Conservation (phyloP, 2,113 vertebrate genomes). For the Apus apus region DNA sequence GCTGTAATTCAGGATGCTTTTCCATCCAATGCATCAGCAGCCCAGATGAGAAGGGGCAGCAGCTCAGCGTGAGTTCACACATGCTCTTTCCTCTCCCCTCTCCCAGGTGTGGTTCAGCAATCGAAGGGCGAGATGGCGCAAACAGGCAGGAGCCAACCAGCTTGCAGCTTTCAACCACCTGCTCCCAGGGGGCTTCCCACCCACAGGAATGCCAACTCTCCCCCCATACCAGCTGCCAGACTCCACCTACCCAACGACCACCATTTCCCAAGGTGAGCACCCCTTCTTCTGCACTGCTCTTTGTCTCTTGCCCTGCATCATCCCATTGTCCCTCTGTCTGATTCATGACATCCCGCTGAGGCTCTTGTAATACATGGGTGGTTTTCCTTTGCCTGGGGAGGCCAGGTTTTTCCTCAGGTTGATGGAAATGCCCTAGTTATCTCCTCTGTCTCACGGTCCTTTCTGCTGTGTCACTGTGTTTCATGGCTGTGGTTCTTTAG, state of each 20-base stretch:
- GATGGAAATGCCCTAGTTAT: not conserved
- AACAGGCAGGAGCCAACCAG: conserved; percentile 97
- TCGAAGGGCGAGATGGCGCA: conserved; percentile 94
- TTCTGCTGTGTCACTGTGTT: not conserved
- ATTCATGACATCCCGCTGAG: not conserved
- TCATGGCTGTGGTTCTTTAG: not conserved
- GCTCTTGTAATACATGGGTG: not conserved
- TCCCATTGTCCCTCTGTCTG: not conserved
- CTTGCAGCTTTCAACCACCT: conserved; percentile 98
- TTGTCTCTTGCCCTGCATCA: not conserved
- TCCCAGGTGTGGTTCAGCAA: conserved; percentile 99
- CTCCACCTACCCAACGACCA: conserved; percentile 87
- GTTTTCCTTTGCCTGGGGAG: not conserved
- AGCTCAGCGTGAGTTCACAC: not conserved
- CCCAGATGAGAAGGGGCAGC: not conserved
- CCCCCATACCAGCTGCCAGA: conserved; percentile 96
- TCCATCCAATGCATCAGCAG: not conserved
- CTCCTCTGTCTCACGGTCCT: not conserved
- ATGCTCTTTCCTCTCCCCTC: not conserved
- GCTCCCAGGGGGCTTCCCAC: conserved; percentile 93
- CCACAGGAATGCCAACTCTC: conserved; percentile 91
- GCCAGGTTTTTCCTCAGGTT: not conserved
- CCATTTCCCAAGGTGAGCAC: conserved; percentile 91
- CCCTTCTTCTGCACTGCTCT: fast-evolving
- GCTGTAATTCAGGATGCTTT: not conserved